phyloP scores from a whole-genome alignment of 2,888 invertebrate species.

The Periphyllus acericola region DNA sequence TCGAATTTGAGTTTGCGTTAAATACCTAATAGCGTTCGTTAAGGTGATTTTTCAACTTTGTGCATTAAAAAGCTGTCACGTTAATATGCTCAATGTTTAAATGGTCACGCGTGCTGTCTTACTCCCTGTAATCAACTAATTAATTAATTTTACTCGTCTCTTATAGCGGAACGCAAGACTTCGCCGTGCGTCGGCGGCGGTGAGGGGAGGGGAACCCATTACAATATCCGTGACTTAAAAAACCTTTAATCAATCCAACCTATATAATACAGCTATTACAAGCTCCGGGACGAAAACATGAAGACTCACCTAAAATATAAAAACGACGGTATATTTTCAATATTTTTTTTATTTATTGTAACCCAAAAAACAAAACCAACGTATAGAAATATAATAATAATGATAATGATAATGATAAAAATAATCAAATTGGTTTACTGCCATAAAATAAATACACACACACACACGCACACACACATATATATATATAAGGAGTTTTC shows the following conservation, averaged over 20 bases:
- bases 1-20: not conserved
- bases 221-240: not conserved
- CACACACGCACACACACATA: not conserved
- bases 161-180: not conserved
- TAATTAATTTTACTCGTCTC: not conserved
- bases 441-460: not conserved
- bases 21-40: not conserved
- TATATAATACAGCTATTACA: not conserved
- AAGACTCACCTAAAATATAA: not conserved
- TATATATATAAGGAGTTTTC: not conserved
- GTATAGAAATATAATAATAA: not conserved
- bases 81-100: not conserved
- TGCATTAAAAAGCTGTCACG: not conserved
- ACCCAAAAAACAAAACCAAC: not conserved
- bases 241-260: not conserved
- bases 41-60: not conserved
- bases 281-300: not conserved
- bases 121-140: not conserved
- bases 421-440: conserved; percentile 12
- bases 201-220: not conserved
- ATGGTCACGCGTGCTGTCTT: not conserved
- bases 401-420: not conserved
- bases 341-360: not conserved
- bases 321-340: not conserved
- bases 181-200: not conserved